Percentiles rank a stretch among this genome's conserved stretches.
These are phyloP conservation scores for Trichacis sp. DNA, from an alignment of 2,888 invertebrate species.

Conservation along the genomic window DNA sequence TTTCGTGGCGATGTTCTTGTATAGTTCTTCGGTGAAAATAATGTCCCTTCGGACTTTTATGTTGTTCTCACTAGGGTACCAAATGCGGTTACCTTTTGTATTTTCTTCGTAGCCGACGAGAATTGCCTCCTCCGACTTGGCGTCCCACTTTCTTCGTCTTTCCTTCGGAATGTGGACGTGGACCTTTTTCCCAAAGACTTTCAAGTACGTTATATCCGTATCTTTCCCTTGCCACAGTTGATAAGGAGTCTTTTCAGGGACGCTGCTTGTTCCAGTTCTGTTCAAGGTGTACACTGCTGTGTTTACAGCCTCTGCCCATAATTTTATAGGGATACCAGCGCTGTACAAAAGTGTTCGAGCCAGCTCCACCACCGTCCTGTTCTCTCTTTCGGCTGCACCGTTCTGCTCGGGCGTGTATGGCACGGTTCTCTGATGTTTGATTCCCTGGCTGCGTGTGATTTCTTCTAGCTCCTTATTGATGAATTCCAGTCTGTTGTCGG, in stretches of 20 bases:
- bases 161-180: constrained; percentile 9
- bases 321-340: background rate
- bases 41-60: constrained; percentile 6
- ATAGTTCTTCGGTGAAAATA: constrained; percentile 1
- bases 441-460: constrained; percentile 14
- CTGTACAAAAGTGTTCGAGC: constrained; percentile 21
- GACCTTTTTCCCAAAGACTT: constrained; percentile 27
- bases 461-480: constrained; percentile 19
- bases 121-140: background rate
- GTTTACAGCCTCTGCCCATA: constrained; percentile 20
- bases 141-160: background rate
- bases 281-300: background rate
- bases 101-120: background rate
- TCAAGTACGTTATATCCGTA: constrained; percentile 5
- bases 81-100: background rate
- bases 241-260: background rate
- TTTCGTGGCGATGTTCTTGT: background rate
- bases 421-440: constrained; percentile 28
- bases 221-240: constrained; percentile 17
- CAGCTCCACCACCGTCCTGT: constrained; percentile 33
- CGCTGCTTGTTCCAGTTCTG: too few species aligned
- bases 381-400: constrained; percentile 30
- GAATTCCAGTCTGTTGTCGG: constrained; percentile 39
- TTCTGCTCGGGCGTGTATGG: constrained; percentile 36
- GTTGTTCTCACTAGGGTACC: background rate